Evolutionary conservation across 1,140 invertebrate genomes (phyloP), one percentile per base, ranked within the genome.

Genomic region (Ladona fulva): DNA sequence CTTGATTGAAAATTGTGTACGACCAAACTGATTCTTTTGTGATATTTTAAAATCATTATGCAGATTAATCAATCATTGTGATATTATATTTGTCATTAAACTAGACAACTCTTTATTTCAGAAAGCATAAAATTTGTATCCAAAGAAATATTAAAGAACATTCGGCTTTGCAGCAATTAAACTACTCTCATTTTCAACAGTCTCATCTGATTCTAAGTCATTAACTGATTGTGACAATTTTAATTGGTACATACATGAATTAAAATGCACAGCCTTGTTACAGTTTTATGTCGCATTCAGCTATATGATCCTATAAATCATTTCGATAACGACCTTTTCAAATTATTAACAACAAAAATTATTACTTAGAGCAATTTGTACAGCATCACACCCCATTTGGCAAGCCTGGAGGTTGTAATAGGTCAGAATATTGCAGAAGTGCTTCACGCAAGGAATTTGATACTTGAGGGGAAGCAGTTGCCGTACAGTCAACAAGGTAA

Each of bases 401-500:
- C 44, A 66, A 66, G 52, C 52, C 52, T 24, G 92, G 92, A 76
- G 94, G 91, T 82, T 90, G 87, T 78, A 98, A 86, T 77, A 98
- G 89, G 86, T 96, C 94, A 77, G 91, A 90, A 86, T 95, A 97
- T 84, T 97, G 94, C 78, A 95, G 88, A 42, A 98, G 87, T 74
- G 95, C 95, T 83, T 95, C 95, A 44, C 93, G 89, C 52, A 97
- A 87, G 7, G 95, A 94, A 78, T 90, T 89, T 76, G 92, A 94
- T 11, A 94, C 92, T 86, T 94, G 92, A n/a, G 88, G 85, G 25
- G 90, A 92, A 76, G 88, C 89, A 77, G 88, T 90, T 73, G 92
- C 90, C 80, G 94, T 95, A 85, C 95, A 95, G 82, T 95, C 93
- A 16, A 97, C 96, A 78, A 99, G 87, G 84, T 91, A 91, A 0